Evolutionary conservation across 1,140 invertebrate genomes (phyloP), one percentile per base, ranked within the genome.

Genomic region (Cyrtorhinus lividipennis): DNA sequence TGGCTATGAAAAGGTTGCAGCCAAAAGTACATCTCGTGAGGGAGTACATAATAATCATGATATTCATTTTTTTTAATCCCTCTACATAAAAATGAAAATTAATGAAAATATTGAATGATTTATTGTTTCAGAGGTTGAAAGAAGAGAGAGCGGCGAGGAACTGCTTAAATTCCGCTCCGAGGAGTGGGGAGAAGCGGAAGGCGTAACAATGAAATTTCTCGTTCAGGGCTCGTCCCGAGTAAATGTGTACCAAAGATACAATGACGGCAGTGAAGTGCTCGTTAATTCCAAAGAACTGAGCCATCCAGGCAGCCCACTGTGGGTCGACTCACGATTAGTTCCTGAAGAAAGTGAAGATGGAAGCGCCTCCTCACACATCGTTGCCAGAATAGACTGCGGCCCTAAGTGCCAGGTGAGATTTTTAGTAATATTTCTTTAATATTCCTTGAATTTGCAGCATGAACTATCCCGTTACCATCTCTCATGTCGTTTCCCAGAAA

Each of bases 121-220:
- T 44, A 44, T 20, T 53, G 48, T 53, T 53, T 12, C 48, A 53
- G 48, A 53, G 48, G 48, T 53, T 10, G 48, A 53, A 53, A 53
- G 48, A 20, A 53, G 48, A 53, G 48, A 12, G 48, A 53, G 48
- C 48, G 48, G 48, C 48, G 48, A 53, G 10, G 48, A 53, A 20
- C 20, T 53, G 48, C 48, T 53, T 20, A 53, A 53, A 20, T 53
- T 53, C 48, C 48, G 48, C 10, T 22, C 48, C 8, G 48, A 53
- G 20, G 48, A 53, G 48, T 53, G 48, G 48, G 48, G 48, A 12
- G 48, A 53, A 20, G 48, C 20, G 48, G 48, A 53, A 20, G 48
- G 48, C 5, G 48, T 20, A 20, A 53, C 48, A 20, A 10, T 53
- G 12, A 53, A 53, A 20, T 13, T 53, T 10, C 48, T 53, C 10